These are phyloP conservation scores for Ranitomeya imitator DNA, from an alignment of 2,113 vertebrate genomes.

Conservation along the genomic window DNA sequence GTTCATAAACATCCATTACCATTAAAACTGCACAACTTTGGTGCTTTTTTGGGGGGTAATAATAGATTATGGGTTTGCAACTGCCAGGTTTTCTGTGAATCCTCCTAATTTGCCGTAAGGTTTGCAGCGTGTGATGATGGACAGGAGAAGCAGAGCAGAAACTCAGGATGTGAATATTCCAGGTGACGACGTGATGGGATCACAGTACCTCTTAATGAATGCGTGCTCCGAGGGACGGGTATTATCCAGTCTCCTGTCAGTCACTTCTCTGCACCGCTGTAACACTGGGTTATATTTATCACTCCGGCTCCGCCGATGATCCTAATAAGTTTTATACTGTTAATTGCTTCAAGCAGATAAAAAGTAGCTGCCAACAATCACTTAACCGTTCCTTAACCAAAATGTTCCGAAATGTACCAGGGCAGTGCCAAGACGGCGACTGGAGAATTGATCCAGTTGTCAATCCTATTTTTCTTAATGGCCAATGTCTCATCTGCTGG, in stretches of 20 bases:
- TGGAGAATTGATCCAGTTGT: neutral
- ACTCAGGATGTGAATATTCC: conserved; percentile 21
- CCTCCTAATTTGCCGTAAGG: neutral
- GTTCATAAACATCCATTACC: too few relatives aligned
- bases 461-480: neutral
- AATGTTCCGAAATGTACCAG: neutral
- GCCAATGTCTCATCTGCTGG: too few relatives aligned
- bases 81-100: neutral
- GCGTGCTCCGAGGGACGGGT: neutral
- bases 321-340: conserved; percentile 41
- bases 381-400: conserved; percentile 1
- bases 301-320: neutral
- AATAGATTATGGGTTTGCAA: too few relatives aligned
- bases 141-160: conserved; percentile 32
- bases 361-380: neutral
- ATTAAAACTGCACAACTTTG: too few relatives aligned
- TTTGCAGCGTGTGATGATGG: neutral
- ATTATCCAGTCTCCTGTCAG: conserved; percentile 26
- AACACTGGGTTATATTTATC: conserved; percentile 30
- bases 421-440: neutral
- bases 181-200: conserved; percentile 21
- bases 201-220: conserved; percentile 20
- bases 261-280: conserved; percentile 22
- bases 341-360: conserved; percentile 29
- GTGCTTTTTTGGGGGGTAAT: neutral